phyloP scores from a whole-genome alignment of 2,888 invertebrate species.

The Petrolisthes manimaculis region DNA sequence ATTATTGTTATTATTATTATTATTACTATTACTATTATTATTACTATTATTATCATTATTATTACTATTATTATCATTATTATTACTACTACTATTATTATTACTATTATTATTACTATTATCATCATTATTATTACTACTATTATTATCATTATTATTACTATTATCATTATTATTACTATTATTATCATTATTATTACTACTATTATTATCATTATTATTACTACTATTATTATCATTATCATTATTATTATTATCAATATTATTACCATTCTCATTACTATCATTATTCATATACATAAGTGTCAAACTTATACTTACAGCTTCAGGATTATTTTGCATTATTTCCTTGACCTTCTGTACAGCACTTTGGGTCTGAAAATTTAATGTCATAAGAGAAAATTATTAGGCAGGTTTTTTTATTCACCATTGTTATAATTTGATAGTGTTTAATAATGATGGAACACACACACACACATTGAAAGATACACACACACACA shows the following conservation, averaged over 20 bases:
- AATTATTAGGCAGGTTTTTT: too few relatives aligned
- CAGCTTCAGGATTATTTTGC: background rate
- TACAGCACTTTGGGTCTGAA: background rate
- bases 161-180: background rate
- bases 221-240: background rate
- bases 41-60: background rate
- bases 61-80: background rate
- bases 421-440: too few relatives aligned
- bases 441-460: too few relatives aligned
- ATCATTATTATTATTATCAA: background rate
- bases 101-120: background rate
- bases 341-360: background rate
- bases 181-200: background rate
- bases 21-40: background rate
- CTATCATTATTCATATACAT: background rate
- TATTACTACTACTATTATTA: constrained; percentile 2
- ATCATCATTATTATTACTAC: background rate
- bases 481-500: too few relatives aligned
- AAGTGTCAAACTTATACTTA: background rate
- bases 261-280: background rate
- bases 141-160: background rate
- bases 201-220: background rate
- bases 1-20: background rate
- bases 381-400: too few relatives aligned
- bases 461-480: too few relatives aligned